Evolutionary conservation across 2,797 vertebrate genomes (phyloP).

Genomic region (Manis javanica): DNA sequence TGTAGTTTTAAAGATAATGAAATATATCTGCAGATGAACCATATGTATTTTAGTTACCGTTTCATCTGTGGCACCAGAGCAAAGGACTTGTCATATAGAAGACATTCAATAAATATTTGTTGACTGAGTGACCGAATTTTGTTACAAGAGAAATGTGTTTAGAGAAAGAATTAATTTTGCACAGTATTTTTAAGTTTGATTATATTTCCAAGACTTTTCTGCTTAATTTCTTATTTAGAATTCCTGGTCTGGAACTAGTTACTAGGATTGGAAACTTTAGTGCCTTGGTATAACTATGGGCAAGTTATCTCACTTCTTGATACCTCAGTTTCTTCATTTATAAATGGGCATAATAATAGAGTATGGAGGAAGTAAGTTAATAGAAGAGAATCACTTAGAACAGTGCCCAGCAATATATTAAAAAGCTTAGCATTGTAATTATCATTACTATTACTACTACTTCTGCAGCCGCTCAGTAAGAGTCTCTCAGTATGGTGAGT

Average conservation of each 20-base stretch:
- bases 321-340: background rate
- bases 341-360: background rate
- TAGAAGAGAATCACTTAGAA: background rate
- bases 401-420: background rate
- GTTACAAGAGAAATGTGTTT: background rate
- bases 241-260: background rate
- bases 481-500: background rate
- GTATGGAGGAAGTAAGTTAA: background rate
- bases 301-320: slow-evolving; percentile 20
- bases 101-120: background rate
- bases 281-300: background rate
- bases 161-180: background rate
- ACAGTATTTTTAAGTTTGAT: background rate
- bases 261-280: background rate
- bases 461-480: background rate
- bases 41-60: background rate
- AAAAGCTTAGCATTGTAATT: background rate
- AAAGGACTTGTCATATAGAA: background rate
- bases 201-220: slow-evolving; percentile 22
- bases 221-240: background rate
- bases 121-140: background rate
- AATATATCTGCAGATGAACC: background rate
- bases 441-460: background rate
- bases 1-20: background rate
- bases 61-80: background rate